Evolutionary conservation across 2,888 invertebrate genomes (phyloP).

Genomic region (Lasioglossum malachurum): DNA sequence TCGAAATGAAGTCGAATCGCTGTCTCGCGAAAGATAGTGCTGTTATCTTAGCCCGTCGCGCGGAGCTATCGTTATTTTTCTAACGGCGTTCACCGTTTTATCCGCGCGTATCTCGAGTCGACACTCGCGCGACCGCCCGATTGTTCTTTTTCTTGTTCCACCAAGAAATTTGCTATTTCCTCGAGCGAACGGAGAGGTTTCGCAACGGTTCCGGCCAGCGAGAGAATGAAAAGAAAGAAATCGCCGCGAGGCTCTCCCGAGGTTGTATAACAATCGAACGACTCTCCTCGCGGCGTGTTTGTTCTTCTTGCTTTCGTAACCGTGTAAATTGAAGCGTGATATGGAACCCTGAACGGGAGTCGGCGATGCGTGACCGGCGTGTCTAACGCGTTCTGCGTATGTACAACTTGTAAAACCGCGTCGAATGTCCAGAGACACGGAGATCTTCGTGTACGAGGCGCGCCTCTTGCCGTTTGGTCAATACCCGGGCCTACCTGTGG

Average conservation of each 20-base stretch:
- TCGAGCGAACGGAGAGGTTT: neutral
- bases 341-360: conserved; percentile 2
- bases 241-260: neutral
- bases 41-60: conserved; percentile 37
- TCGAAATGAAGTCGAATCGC: conserved; percentile 26
- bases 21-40: conserved; percentile 28
- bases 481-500: neutral
- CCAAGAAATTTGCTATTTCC: neutral
- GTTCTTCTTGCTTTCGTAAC: conserved; percentile 10
- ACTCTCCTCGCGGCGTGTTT: conserved; percentile 3
- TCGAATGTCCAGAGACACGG: conserved; percentile 1
- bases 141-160: neutral
- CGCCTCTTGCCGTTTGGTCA: neutral
- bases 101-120: neutral
- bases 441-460: neutral
- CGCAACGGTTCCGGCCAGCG: conserved; percentile 1
- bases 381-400: neutral
- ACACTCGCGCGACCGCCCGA: neutral
- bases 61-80: conserved; percentile 31
- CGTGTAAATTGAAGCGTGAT: conserved; percentile 30
- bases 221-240: conserved; percentile 3
- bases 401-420: neutral
- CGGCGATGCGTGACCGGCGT: conserved; percentile 34
- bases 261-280: conserved; percentile 15
- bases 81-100: neutral